phyloP scores from a whole-genome alignment of 2,797 vertebrate species.

The Pithecia hirsuta region DNA sequence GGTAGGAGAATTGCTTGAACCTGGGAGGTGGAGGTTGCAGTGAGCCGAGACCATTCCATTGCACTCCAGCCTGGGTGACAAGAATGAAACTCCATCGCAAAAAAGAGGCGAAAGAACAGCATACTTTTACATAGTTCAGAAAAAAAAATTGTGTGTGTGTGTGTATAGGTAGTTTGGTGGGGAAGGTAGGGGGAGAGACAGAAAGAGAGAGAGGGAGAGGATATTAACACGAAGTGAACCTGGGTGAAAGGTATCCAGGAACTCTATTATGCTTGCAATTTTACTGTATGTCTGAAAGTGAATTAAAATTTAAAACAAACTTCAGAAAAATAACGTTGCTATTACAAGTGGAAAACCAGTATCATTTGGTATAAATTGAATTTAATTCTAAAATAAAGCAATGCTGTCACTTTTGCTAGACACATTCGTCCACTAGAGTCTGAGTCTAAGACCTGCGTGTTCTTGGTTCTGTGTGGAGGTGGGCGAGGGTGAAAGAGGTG shows the following conservation, averaged over 20 bases:
- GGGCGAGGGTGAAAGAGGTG: neutral
- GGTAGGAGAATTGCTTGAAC: too few species aligned
- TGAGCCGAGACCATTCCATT: too few species aligned
- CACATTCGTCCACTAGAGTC: neutral
- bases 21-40: too few species aligned
- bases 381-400: neutral
- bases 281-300: neutral
- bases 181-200: too few species aligned
- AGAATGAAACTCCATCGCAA: too few species aligned
- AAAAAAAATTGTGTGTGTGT: neutral
- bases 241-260: neutral
- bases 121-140: neutral
- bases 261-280: neutral
- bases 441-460: neutral
- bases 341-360: neutral
- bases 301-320: neutral
- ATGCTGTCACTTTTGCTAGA: neutral
- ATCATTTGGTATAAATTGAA: neutral
- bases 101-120: neutral
- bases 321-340: neutral
- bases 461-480: rapidly evolving
- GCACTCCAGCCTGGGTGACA: too few species aligned
- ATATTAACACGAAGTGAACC: neutral
- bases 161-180: neutral
- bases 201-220: too few species aligned